These are phyloP conservation scores for Albula glossodonta DNA, from an alignment of 2,113 vertebrate species.

Conservation along the genomic window DNA sequence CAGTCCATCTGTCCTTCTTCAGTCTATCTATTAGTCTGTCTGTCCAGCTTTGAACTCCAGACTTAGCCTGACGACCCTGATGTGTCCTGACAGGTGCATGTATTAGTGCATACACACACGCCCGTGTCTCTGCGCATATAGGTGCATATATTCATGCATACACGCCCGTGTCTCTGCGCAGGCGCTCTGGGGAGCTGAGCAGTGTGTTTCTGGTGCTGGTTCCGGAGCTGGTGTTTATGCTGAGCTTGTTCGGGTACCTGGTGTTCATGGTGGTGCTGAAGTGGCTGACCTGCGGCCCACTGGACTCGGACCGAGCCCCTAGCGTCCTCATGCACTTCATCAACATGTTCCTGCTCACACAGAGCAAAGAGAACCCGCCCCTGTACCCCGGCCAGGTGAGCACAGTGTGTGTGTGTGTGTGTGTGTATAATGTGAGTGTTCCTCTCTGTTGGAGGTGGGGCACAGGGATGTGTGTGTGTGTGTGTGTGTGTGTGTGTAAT, in stretches of 20 bases:
- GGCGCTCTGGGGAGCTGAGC: conserved; percentile 70
- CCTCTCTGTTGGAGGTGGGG: conserved; percentile 56
- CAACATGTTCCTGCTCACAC: conserved; percentile 81
- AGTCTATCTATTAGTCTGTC: conserved; percentile 8
- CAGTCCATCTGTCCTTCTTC: conserved; percentile 60
- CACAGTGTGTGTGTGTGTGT: neutral
- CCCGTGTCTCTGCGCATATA: too few species aligned
- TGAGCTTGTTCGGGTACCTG: conserved; percentile 81
- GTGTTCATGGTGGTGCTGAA: conserved; percentile 80
- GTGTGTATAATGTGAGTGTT: too few species aligned
- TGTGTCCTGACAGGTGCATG: too few species aligned
- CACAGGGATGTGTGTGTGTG: conserved; percentile 52
- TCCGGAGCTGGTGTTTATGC: conserved; percentile 77
- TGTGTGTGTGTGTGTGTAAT: too few species aligned
- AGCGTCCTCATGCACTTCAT: conserved; percentile 88
- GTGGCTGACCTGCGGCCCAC: conserved; percentile 60
- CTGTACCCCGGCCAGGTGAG: conserved; percentile 67
- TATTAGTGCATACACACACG: too few species aligned
- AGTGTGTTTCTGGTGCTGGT: conserved; percentile 75
- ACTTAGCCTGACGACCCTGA: too few species aligned
- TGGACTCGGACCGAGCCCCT: conserved; percentile 61
- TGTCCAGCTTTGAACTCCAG: neutral
- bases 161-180: conserved; percentile 46
- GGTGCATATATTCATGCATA: too few species aligned
- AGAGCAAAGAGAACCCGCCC: conserved; percentile 45